Evolutionary conservation across 2,113 vertebrate species (phyloP).

Genomic region (Vireo altiloquus): DNA sequence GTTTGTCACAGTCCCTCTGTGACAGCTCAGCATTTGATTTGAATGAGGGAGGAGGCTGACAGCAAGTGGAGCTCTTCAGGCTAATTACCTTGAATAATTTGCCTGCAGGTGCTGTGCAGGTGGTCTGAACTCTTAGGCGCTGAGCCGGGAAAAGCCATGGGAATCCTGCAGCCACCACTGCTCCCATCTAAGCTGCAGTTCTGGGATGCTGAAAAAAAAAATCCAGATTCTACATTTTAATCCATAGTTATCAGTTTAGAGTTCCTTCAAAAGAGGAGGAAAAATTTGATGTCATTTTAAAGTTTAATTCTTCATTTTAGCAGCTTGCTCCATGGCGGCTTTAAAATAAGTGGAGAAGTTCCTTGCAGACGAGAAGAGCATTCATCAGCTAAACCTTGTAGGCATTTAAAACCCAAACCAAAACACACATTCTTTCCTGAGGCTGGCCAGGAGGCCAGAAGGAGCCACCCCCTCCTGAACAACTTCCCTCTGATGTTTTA

Average conservation of each 20-base stretch:
- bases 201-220: not conserved
- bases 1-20: not conserved
- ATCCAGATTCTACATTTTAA: slow-evolving; percentile 32
- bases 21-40: not conserved
- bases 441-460: slow-evolving; percentile 15
- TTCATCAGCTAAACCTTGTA: not conserved
- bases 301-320: not conserved
- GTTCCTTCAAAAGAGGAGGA: not conserved
- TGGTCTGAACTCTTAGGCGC: not conserved
- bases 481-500: slow-evolving; percentile 37
- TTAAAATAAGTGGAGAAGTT: not conserved
- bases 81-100: slow-evolving; percentile 1
- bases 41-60: not conserved
- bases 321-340: not conserved
- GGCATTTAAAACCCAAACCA: slow-evolving; percentile 21
- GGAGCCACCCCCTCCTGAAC: slow-evolving; percentile 39
- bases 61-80: not conserved
- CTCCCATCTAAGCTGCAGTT: not conserved
- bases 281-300: not conserved
- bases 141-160: not conserved
- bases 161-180: not conserved
- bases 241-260: slow-evolving; percentile 1
- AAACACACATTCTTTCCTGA: slow-evolving; percentile 12
- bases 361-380: not conserved
- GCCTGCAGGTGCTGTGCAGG: slow-evolving; percentile 58